A percentile compares a stretch with the other conserved stretches of the same genome.
phyloP scores from a whole-genome alignment of 2,797 vertebrate species.

The Lacerta bilineata region DNA sequence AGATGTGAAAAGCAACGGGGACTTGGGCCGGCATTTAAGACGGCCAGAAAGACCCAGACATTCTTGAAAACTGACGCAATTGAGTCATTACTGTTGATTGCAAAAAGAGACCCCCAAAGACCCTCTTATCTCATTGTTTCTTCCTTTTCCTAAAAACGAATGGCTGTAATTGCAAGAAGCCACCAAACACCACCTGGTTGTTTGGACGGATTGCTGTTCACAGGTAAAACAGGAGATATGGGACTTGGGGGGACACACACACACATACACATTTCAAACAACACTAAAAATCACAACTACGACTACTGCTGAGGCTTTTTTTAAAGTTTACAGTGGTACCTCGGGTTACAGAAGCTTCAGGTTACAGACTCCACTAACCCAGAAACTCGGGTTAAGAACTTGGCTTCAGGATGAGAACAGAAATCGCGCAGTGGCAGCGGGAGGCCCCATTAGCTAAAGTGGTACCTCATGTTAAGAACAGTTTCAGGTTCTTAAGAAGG shows the following conservation, averaged over 20 bases:
- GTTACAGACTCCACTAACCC: too few species aligned
- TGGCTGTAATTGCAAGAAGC: conserved; percentile 33
- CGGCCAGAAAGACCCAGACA: conserved; percentile 56
- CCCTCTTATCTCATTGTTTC: conserved; percentile 52
- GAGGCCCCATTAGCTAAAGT: too few species aligned
- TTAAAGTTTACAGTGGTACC: neutral
- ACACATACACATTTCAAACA: neutral
- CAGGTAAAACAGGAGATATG: conserved; percentile 21
- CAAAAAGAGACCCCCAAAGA: conserved; percentile 52
- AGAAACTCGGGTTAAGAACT: too few species aligned
- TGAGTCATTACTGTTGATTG: conserved; percentile 51
- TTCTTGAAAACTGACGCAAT: conserved; percentile 69
- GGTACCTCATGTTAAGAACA: too few species aligned
- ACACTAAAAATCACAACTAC: neutral
- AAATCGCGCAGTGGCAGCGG: too few species aligned
- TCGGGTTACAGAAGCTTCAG: too few species aligned
- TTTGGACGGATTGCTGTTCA: conserved; percentile 38
- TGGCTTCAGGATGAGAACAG: too few species aligned
- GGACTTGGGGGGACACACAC: neutral
- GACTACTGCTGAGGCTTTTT: neutral
- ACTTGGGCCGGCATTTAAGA: conserved; percentile 62
- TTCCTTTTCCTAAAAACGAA: neutral
- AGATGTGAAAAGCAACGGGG: conserved; percentile 58
- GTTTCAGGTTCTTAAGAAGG: too few species aligned
- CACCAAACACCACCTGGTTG: conserved; percentile 40